Conservation (phyloP, 2,113 vertebrate genomes). For the Triplophysa dalaica region DNA sequence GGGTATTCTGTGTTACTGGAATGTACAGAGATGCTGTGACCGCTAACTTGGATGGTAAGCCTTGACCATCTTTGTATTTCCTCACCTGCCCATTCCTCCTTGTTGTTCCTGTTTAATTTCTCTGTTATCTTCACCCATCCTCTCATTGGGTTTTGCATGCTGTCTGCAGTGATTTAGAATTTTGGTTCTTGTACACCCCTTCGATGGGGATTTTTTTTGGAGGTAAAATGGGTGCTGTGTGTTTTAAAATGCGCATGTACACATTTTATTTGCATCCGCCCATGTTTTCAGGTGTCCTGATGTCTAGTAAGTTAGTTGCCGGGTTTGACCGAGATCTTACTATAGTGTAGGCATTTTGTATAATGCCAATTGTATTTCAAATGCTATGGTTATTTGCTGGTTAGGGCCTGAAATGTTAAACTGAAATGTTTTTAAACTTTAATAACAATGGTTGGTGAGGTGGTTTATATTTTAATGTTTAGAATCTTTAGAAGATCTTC, state of each 20-base stretch:
- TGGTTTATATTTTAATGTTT: too few relatives aligned
- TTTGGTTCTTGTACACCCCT: background rate
- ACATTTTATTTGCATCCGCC: too few relatives aligned
- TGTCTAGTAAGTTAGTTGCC: too few relatives aligned
- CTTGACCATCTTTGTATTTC: constrained; percentile 43
- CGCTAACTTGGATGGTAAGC: constrained; percentile 68
- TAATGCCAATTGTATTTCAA: too few relatives aligned
- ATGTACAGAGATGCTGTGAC: constrained; percentile 53
- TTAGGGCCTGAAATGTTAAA: too few relatives aligned
- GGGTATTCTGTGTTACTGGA: constrained; percentile 52
- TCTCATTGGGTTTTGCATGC: constrained; percentile 45
- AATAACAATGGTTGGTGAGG: too few relatives aligned
- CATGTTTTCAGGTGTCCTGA: too few relatives aligned
- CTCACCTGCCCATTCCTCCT: constrained; percentile 17
- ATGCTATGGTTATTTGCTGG: too few relatives aligned
- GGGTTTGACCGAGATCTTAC: too few relatives aligned
- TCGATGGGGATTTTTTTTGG: background rate
- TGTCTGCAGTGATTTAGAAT: constrained; percentile 8
- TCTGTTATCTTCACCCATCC: background rate
- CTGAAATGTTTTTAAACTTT: too few relatives aligned
- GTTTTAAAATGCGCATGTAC: background rate
- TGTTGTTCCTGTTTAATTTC: background rate
- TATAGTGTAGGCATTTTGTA: too few relatives aligned
- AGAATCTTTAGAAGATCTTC: too few relatives aligned
- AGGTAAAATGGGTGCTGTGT: background rate